Evolutionary conservation across 2,113 vertebrate genomes (phyloP), one percentile per base, ranked within the genome.

Genomic region (Cercocebus atys): DNA sequence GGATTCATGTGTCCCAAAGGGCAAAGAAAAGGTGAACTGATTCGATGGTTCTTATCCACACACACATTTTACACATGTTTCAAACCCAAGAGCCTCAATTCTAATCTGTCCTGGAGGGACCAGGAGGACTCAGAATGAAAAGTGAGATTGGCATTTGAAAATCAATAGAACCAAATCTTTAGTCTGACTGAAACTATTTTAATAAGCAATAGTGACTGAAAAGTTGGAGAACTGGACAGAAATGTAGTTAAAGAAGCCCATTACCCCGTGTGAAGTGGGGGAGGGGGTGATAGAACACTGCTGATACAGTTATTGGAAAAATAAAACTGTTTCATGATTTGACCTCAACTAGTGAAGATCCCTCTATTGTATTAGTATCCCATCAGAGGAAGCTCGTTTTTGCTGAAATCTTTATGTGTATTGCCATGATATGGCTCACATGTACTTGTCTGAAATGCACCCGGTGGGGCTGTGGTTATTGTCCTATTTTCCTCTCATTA

Each of bases 401-500:
- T 87, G 57, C 17, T 85, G 40, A 82, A 47, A 81, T 66, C 6
- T 32, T 78, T 85, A 70, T 79, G 50, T 22, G 45, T 55, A 16
- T 81, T 64, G 30, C 52, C 43, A 59, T 38, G 20, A 84, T n/a
- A 61, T n/a, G 84, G n/a, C 20, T 92, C 72, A 92, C 52, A 64
- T 25, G 25, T 91, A 57, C 91, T 92, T 92, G 47, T 1, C 59
- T 88, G 45, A 80, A 73, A 76, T 78, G 8, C 5, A 61, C 23
- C 8, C 14, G 6, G 20, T 14, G 95, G 50, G 25, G 47, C 18
- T 90, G n/a, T 88, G 88, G 13, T 73, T 79, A 87, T 70, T 81
- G 35, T 40, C 52, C 66, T 79, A 10, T 90, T 95, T 90, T 83
- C 30, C 76, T 93, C 52, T 96, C 22, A 73, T 86, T 68, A 70